Evolutionary conservation across 2,113 vertebrate species (phyloP).

Genomic region (Scopus umbretta): DNA sequence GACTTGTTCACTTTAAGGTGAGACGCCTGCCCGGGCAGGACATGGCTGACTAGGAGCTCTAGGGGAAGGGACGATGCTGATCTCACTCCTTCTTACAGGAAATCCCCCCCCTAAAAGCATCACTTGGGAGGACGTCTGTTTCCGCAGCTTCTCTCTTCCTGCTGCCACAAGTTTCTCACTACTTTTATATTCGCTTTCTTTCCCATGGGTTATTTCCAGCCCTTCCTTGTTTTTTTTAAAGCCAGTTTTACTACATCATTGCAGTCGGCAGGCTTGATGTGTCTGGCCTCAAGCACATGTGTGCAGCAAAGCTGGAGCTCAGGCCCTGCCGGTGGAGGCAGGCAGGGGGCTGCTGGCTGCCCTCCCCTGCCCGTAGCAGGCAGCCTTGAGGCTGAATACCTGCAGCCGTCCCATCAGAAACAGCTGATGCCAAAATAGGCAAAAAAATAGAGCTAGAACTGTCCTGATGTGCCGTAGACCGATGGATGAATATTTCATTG

Average conservation of each 20-base stretch:
- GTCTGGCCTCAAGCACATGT: neutral
- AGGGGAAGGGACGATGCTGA: neutral
- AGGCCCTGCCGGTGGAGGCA: neutral
- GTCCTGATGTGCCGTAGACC: slow-evolving; percentile 3
- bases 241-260: neutral
- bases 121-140: neutral
- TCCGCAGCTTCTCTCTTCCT: neutral
- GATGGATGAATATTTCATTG: slow-evolving; percentile 75
- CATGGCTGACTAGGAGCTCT: neutral
- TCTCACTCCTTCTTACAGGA: neutral
- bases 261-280: neutral
- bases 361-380: neutral
- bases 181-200: neutral
- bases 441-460: slow-evolving; percentile 9
- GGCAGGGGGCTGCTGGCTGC: neutral
- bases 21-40: fast-evolving
- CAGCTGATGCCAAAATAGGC: neutral
- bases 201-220: slow-evolving; percentile 1
- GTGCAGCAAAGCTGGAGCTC: neutral
- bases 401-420: neutral
- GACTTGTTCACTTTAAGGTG: neutral
- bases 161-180: neutral
- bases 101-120: neutral
- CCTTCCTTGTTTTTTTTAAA: neutral
- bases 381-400: neutral